Conservation (phyloP, 2,113 vertebrate genomes). For the Murina feae region DNA sequence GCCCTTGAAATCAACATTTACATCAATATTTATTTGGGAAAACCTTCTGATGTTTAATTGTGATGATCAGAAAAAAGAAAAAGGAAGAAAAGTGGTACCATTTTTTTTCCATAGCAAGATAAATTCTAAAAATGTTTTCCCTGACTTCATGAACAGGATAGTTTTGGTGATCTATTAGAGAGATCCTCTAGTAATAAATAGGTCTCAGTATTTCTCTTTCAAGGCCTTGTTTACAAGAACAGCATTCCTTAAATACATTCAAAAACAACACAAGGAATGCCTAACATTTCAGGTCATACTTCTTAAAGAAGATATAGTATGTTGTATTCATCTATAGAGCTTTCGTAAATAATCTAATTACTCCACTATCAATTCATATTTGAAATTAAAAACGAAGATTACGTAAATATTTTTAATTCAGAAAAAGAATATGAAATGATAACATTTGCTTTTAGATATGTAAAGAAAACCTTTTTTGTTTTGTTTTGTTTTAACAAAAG, state of each 20-base stretch:
- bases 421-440: constrained; percentile 57
- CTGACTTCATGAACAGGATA: constrained; percentile 61
- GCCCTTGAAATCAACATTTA: constrained; percentile 59
- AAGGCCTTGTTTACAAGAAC: constrained; percentile 87
- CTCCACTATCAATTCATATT: constrained; percentile 45
- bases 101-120: constrained; percentile 67
- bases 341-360: constrained; percentile 58
- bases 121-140: constrained; percentile 66
- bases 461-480: constrained; percentile 39
- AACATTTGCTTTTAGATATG: constrained; percentile 65
- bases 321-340: constrained; percentile 62
- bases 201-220: constrained; percentile 77
- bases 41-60: constrained; percentile 60
- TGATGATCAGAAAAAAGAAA: constrained; percentile 67
- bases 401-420: constrained; percentile 50
- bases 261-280: constrained; percentile 80
- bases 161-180: constrained; percentile 69
- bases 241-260: constrained; percentile 82
- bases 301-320: constrained; percentile 77
- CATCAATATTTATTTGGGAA: constrained; percentile 66
- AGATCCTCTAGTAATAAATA: constrained; percentile 73
- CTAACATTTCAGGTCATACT: constrained; percentile 83
- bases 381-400: constrained; percentile 67
- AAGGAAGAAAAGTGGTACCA: constrained; percentile 71
- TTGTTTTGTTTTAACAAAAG: neutral